Base-by-base conservation (phyloP, 2,113 vertebrate species). In the Coregonus clupeaformis region DNA sequence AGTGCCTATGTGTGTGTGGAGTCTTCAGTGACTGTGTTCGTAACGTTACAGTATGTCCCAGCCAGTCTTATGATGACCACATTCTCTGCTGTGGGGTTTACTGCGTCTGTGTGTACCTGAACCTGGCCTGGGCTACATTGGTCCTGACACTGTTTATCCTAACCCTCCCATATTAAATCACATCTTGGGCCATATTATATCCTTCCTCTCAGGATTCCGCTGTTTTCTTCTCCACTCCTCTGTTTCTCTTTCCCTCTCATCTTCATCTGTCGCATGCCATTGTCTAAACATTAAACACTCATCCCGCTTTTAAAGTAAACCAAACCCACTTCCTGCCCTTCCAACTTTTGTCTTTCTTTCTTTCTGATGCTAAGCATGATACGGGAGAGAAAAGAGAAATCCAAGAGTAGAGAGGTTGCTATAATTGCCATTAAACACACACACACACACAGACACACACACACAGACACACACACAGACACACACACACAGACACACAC, bases 261-360 rank as follows among this genome's bases (percentile, higher is more conserved):
- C 9, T 42, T 42, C 2, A 9, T 11, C 9, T 11, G 36, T 42
- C 36, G 9, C 36, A 12, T 2, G 9, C 36, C 36, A 42, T 42
- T 42, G 36, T 42, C 36, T 27, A 27, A 25, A 71, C 69, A 30
- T 29, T 55, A 60, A 60, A 25, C 49, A 42, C 68, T 52, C 9
- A 14, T 70, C 22, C 24, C 24, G 4, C 49, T 71, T 47, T 71
- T 57, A 7, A 70, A 52, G 45, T 70, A 71, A 57, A 27, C 49
- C 69, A 57, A 71, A 5, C 68, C 45, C 57, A 60, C 57, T n/a
- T 60, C n/a, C 57, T 22, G 18, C 57, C 13, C n/a, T 60, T 60
- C 6, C n/a, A 60, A 11, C 6, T 24, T 30, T 25, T 63, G 52
- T 55, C 57, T 68, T 68, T 62, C 63, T 66, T 18, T 68, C 42